These are phyloP conservation scores for Villa cingulata DNA, from an alignment of 2,888 invertebrate genomes.

Conservation along the genomic window DNA sequence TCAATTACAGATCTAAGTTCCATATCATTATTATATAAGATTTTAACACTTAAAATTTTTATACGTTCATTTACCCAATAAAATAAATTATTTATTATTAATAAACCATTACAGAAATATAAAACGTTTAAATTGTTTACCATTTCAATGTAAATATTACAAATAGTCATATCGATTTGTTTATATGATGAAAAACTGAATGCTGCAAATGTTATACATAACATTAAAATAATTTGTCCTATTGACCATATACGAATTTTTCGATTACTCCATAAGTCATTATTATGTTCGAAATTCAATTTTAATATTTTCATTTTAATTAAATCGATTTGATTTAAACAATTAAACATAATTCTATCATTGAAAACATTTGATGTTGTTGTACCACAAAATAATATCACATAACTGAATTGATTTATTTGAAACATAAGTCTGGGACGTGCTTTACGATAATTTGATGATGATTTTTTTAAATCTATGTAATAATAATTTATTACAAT, in stretches of 20 bases:
- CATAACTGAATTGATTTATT: slow-evolving; percentile 3
- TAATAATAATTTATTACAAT: neutral
- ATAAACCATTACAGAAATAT: slow-evolving; percentile 3
- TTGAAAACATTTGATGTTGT: neutral
- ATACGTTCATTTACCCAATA: neutral
- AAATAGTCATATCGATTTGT: neutral
- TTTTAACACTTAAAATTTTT: neutral
- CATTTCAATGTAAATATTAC: slow-evolving; percentile 1
- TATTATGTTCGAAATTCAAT: neutral
- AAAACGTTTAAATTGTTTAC: slow-evolving; percentile 1
- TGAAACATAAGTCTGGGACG: neutral
- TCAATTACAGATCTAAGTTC: neutral
- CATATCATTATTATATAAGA: no score
- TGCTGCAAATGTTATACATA: neutral
- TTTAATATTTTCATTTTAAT: neutral
- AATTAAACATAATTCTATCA: neutral
- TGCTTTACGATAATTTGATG: neutral
- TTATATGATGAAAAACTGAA: neutral
- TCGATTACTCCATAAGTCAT: neutral
- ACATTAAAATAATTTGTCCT: neutral
- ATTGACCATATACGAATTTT: neutral
- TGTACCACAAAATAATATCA: slow-evolving; percentile 1
- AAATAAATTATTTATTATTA: slow-evolving; percentile 1
- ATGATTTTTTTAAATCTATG: neutral
- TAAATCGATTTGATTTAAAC: neutral